Conservation (phyloP, 1,140 invertebrate genomes). For the Palaemon carinicauda region DNA sequence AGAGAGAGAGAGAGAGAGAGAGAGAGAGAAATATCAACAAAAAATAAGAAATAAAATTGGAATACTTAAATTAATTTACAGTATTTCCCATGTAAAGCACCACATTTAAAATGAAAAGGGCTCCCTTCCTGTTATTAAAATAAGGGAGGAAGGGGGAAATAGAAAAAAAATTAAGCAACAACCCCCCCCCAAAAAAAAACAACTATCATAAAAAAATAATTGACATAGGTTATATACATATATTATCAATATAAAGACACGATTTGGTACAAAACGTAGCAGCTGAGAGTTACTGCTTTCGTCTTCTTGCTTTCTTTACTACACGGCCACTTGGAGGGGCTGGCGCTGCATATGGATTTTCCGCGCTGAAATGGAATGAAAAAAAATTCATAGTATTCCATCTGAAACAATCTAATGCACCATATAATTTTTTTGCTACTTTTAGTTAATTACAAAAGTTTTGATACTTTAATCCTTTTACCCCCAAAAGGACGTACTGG, state of each 20-base stretch:
- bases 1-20: not conserved
- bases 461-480: no score
- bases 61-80: no score
- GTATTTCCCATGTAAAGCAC: no score
- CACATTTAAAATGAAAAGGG: no score
- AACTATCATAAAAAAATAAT: constrained; percentile 22
- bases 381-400: not conserved
- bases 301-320: constrained; percentile 50
- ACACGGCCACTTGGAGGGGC: constrained; percentile 45
- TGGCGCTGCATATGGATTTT: constrained; percentile 38
- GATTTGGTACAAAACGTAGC: not conserved
- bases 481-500: no score
- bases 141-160: not conserved
- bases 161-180: constrained; percentile 2
- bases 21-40: no score
- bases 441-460: no score
- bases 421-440: no score
- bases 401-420: not conserved
- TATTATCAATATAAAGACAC: constrained; percentile 25
- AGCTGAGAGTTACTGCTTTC: not conserved
- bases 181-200: not conserved
- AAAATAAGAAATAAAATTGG: no score
- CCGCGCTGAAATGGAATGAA: not conserved
- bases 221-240: not conserved
- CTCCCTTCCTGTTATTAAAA: no score